A percentile compares a stretch with the other conserved stretches of the same genome.
Evolutionary conservation across 2,797 vertebrate genomes (phyloP).

Genomic region (Peromyscus attwateri): DNA sequence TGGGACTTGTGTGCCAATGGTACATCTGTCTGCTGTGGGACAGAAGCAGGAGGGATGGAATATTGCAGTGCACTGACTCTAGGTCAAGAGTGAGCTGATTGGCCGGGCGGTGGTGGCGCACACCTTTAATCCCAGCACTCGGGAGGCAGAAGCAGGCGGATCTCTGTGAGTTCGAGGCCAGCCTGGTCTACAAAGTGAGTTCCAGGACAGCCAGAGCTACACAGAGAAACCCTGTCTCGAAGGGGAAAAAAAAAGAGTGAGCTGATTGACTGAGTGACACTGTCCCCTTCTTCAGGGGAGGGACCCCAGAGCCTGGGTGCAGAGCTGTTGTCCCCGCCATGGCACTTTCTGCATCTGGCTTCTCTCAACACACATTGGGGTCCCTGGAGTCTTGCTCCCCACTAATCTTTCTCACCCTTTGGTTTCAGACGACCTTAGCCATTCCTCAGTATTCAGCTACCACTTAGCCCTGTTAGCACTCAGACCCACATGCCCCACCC

Average conservation of each 20-base stretch:
- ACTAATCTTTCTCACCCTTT: neutral
- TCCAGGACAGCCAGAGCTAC: too few relatives aligned
- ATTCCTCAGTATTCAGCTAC: too few relatives aligned
- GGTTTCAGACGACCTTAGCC: neutral
- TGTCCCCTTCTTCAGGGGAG: neutral
- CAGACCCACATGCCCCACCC: neutral
- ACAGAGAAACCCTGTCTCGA: too few relatives aligned
- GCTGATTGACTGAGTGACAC: neutral
- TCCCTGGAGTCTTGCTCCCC: rapidly evolving
- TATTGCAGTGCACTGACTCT: neutral
- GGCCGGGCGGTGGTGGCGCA: too few relatives aligned
- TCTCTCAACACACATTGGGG: neutral
- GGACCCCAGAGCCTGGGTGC: neutral
- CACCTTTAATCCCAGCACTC: too few relatives aligned
- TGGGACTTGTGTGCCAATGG: neutral
- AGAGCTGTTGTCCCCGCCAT: neutral
- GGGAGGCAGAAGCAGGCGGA: too few relatives aligned
- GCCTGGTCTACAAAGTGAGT: too few relatives aligned
- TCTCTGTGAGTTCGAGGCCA: too few relatives aligned
- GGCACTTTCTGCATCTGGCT: neutral
- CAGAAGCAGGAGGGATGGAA: neutral
- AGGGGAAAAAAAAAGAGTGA: neutral
- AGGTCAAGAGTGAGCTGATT: neutral
- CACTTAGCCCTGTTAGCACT: neutral
- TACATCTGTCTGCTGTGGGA: neutral